These are phyloP conservation scores for Chrysolina oricalcia DNA, from an alignment of 2,888 invertebrate genomes.

Conservation along the genomic window DNA sequence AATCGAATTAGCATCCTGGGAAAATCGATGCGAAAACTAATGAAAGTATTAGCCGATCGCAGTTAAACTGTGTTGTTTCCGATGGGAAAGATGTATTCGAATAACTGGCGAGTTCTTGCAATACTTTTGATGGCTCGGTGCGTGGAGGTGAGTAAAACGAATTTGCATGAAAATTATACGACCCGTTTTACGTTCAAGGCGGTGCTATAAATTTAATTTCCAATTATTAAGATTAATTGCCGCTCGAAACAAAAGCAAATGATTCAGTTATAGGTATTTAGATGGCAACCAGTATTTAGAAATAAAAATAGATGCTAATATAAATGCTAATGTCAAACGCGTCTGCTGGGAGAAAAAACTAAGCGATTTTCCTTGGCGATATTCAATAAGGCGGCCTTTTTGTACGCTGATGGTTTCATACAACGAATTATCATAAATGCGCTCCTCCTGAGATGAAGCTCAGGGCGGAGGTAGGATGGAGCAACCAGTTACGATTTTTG, in stretches of 20 bases:
- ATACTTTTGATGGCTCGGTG: conserved; percentile 39
- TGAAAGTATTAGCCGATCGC: background rate
- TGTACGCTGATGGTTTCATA: conserved; percentile 1
- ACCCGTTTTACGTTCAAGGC: conserved; percentile 42
- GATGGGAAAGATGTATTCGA: conserved; percentile 43
- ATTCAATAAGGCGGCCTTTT: conserved; percentile 22
- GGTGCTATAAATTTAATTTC: conserved; percentile 48
- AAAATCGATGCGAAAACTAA: conserved; percentile 34
- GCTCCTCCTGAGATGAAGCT: too few species aligned
- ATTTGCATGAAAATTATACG: conserved; percentile 47
- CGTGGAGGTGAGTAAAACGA: conserved; percentile 48
- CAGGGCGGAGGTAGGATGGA: too few species aligned
- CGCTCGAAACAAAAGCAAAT: conserved; percentile 44
- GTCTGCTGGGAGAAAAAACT: conserved; percentile 21
- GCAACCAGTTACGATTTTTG: too few species aligned
- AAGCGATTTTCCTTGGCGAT: conserved; percentile 12
- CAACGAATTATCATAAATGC: background rate
- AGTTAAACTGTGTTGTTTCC: conserved; percentile 17
- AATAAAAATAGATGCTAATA: conserved; percentile 46
- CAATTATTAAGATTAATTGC: conserved; percentile 53
- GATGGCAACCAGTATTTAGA: conserved; percentile 40
- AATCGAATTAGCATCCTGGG: conserved; percentile 22
- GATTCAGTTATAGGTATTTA: conserved; percentile 33
- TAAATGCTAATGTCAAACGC: conserved; percentile 45
- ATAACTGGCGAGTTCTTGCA: conserved; percentile 41